phyloP scores from a whole-genome alignment of 1,140 invertebrate genomes.

The Drosophila kohkoa region DNA sequence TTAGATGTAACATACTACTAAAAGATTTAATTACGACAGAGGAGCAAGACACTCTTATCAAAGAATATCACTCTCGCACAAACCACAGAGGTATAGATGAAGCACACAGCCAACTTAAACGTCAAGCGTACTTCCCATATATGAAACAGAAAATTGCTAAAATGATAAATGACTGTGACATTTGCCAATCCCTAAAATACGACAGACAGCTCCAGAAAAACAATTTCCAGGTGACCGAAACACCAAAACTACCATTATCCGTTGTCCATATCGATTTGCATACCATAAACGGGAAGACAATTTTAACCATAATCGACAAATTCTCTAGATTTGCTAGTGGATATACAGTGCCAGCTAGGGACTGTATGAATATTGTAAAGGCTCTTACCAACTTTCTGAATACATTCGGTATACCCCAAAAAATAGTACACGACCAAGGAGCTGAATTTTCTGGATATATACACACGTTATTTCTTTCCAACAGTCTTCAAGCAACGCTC shows the following conservation, averaged over 20 bases:
- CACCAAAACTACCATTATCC: neutral
- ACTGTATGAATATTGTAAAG: slow-evolving; percentile 5
- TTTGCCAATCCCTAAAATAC: slow-evolving; percentile 5
- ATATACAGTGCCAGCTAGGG: neutral
- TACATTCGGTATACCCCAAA: slow-evolving; percentile 24
- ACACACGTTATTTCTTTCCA: no score
- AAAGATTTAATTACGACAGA: neutral
- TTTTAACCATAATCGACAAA: slow-evolving; percentile 27
- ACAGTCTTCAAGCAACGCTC: no score
- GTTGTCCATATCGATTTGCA: slow-evolving; percentile 12
- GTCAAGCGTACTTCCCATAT: neutral
- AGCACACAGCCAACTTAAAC: neutral
- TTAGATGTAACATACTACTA: neutral
- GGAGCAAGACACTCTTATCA: neutral
- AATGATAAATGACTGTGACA: neutral
- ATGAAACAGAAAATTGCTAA: neutral
- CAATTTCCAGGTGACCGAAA: slow-evolving; percentile 8
- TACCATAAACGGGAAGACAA: neutral
- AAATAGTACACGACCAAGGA: no score
- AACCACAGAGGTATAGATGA: slow-evolving; percentile 1
- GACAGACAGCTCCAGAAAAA: slow-evolving; percentile 3
- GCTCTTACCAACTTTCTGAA: slow-evolving; percentile 1
- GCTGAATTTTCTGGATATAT: no score
- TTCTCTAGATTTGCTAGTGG: neutral
- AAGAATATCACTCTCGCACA: neutral